These are phyloP conservation scores for Hormiphora californensis DNA, from an alignment of 37 sponge, comb jelly and placozoan genomes.

Conservation along the genomic window DNA sequence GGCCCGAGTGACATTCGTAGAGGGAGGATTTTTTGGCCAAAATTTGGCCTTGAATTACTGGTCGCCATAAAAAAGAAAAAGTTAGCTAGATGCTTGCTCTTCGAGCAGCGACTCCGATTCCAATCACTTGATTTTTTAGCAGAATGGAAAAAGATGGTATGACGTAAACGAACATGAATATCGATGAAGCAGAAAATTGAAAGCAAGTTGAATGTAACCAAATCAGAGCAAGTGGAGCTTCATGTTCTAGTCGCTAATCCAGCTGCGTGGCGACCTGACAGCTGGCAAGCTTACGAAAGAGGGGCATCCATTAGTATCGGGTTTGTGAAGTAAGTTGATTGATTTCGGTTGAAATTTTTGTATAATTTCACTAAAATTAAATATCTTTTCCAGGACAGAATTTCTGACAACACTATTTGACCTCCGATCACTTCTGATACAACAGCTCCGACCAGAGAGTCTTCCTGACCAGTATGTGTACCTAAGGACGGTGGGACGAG, in stretches of 20 bases:
- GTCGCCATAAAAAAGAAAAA: too few species aligned
- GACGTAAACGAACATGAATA: too few species aligned
- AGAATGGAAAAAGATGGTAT: too few species aligned
- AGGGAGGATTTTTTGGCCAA: too few species aligned
- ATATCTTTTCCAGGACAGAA: not conserved
- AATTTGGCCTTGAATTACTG: too few species aligned
- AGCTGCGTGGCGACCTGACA: constrained; percentile 8
- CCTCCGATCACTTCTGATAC: not conserved
- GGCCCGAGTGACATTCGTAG: too few species aligned
- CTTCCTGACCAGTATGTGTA: constrained; percentile 9
- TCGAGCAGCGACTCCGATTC: too few species aligned
- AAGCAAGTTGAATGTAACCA: too few species aligned
- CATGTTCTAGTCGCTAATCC: constrained; percentile 33
- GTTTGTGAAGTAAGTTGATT: not conserved
- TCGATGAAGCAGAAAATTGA: too few species aligned
- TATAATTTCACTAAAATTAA: not conserved
- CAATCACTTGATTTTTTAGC: too few species aligned
- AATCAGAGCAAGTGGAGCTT: constrained; percentile 28
- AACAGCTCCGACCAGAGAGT: not conserved
- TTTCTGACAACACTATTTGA: not conserved
- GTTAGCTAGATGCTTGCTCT: too few species aligned
- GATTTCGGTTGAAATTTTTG: not conserved
- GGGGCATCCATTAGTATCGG: constrained; percentile 2
- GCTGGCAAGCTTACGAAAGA: not conserved
- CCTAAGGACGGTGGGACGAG: not conserved